Evolutionary conservation across 2,888 invertebrate species (phyloP).

Genomic region (Vanessa cardui): DNA sequence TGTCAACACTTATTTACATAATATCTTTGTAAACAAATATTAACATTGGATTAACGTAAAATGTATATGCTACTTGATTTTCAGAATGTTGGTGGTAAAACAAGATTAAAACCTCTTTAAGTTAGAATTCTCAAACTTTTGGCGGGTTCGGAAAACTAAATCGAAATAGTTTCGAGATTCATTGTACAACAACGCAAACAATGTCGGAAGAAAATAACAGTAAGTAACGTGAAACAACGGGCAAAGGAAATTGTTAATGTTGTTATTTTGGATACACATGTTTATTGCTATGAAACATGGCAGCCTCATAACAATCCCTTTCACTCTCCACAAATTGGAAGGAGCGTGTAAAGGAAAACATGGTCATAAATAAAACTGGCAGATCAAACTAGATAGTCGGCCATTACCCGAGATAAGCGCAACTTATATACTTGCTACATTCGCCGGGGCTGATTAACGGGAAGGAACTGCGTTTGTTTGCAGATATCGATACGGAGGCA

Average conservation of each 20-base stretch:
- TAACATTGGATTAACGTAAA: slow-evolving; percentile 3
- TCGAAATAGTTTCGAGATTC: slow-evolving; percentile 43
- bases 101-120: slow-evolving; percentile 37
- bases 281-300: slow-evolving; percentile 82
- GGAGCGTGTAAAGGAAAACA: slow-evolving; percentile 82
- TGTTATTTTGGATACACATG: slow-evolving; percentile 80
- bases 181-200: slow-evolving; percentile 43
- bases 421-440: slow-evolving; percentile 78
- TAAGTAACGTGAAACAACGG: slow-evolving; percentile 58
- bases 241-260: slow-evolving; percentile 73
- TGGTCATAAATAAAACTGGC: slow-evolving; percentile 81
- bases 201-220: slow-evolving; percentile 59
- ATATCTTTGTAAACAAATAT: neutral
- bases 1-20: too few relatives aligned
- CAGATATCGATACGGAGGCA: slow-evolving; percentile 78
- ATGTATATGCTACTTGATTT: neutral
- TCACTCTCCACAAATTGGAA: slow-evolving; percentile 83
- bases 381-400: slow-evolving; percentile 81
- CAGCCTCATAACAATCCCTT: slow-evolving; percentile 81
- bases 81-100: slow-evolving; percentile 27
- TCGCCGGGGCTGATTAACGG: slow-evolving; percentile 77
- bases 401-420: slow-evolving; percentile 80
- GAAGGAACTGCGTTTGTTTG: slow-evolving; percentile 75
- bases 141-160: slow-evolving; percentile 39
- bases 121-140: slow-evolving; percentile 36